Conservation (phyloP, 2,797 vertebrate genomes). For the Tokudaia tokunoshimensis region DNA sequence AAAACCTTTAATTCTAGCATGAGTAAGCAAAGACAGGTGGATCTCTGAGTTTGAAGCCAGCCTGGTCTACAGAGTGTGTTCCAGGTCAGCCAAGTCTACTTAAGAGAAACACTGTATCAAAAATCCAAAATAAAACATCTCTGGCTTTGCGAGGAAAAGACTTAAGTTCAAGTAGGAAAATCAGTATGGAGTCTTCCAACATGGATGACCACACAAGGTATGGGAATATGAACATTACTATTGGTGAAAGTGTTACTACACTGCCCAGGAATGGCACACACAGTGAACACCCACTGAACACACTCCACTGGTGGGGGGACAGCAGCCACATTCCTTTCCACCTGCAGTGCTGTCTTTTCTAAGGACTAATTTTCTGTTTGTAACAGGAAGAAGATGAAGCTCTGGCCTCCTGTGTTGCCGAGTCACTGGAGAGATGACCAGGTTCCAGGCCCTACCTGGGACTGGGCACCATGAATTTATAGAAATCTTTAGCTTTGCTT, state of each 20-base stretch:
- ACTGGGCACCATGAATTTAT: background rate
- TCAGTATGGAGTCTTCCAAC: constrained; percentile 36
- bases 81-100: background rate
- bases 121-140: background rate
- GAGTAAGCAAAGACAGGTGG: background rate
- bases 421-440: background rate
- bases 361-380: background rate
- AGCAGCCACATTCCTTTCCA: background rate
- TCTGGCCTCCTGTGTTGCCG: background rate
- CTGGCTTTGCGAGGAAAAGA: background rate
- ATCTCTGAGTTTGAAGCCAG: background rate
- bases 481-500: background rate
- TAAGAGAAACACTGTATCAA: background rate
- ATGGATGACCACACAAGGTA: background rate
- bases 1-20: background rate
- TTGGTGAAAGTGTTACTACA: background rate
- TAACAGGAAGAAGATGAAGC: background rate
- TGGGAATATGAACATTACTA: constrained; percentile 36
- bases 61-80: background rate
- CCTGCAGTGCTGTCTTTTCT: background rate
- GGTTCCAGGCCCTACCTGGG: background rate
- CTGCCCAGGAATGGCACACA: background rate
- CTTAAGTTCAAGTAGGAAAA: constrained; percentile 57
- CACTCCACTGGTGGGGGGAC: background rate
- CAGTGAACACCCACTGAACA: background rate